Evolutionary conservation across 2,888 invertebrate species (phyloP).

Genomic region (Rotaria macrura): DNA sequence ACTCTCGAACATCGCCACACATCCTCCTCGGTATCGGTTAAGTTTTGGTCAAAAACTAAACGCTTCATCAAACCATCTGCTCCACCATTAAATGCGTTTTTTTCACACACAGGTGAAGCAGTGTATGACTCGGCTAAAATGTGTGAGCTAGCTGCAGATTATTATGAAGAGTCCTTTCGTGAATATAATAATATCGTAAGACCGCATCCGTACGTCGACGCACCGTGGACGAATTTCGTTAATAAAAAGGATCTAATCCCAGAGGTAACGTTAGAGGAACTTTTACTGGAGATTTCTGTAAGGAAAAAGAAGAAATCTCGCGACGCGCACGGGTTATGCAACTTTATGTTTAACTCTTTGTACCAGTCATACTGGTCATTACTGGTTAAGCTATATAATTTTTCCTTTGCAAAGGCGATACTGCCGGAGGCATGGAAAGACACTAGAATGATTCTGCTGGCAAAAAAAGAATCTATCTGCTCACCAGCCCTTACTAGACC

Average conservation of each 20-base stretch:
- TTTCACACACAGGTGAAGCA: neutral
- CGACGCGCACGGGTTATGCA: too few relatives aligned
- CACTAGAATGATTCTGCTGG: neutral
- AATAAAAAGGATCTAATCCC: neutral
- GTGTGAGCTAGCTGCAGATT: neutral
- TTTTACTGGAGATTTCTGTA: too few relatives aligned
- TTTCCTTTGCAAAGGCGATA: neutral
- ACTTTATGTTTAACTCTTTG: too few relatives aligned
- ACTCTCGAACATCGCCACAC: neutral
- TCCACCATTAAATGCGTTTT: too few relatives aligned
- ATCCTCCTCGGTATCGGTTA: neutral
- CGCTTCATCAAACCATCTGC: neutral
- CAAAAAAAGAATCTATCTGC: neutral
- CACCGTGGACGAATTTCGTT: neutral
- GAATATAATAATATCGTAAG: neutral
- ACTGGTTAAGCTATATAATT: neutral
- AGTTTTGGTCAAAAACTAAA: neutral
- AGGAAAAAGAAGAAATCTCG: too few relatives aligned
- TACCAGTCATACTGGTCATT: neutral
- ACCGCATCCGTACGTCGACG: neutral
- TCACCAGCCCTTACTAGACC: neutral
- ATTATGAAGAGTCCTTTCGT: neutral
- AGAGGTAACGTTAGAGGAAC: neutral
- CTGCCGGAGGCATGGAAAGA: neutral
- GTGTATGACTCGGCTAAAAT: neutral